A percentile compares a stretch with the other conserved stretches of the same genome.
Evolutionary conservation across 2,888 invertebrate genomes (phyloP).

Genomic region (Tachina lurida): DNA sequence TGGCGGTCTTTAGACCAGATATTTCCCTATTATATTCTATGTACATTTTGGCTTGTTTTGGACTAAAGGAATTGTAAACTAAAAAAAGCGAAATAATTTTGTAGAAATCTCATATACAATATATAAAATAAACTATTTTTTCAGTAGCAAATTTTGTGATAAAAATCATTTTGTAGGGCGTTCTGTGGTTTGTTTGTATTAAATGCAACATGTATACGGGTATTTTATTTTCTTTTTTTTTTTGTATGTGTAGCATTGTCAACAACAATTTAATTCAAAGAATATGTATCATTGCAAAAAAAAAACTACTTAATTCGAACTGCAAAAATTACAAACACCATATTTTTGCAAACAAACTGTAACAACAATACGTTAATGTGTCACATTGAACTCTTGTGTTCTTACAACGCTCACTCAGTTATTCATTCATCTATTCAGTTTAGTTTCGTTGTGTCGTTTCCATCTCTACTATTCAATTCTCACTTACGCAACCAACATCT

Average conservation of each 20-base stretch:
- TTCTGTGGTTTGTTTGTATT: slow-evolving; percentile 46
- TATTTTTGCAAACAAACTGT: slow-evolving; percentile 40
- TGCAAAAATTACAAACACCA: slow-evolving; percentile 42
- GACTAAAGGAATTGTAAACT: neutral
- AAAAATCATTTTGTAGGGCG: slow-evolving; percentile 31
- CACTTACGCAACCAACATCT: slow-evolving; percentile 50
- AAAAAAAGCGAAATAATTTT: neutral
- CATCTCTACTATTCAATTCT: slow-evolving; percentile 30
- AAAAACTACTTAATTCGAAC: neutral
- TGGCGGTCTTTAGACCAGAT: too few relatives aligned
- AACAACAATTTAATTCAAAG: slow-evolving; percentile 64
- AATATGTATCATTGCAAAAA: neutral
- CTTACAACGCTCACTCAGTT: slow-evolving; percentile 5
- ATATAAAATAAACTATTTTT: neutral
- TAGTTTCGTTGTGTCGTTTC: neutral
- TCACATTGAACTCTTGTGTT: slow-evolving; percentile 72
- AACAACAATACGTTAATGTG: slow-evolving; percentile 66
- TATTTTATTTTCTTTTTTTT: slow-evolving; percentile 1
- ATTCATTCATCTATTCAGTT: neutral
- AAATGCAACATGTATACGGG: slow-evolving; percentile 4
- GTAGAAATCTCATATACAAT: neutral
- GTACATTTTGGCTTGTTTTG: too few relatives aligned
- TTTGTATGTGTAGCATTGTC: slow-evolving; percentile 46
- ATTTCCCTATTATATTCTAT: too few relatives aligned
- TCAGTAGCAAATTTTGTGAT: neutral